phyloP scores from a whole-genome alignment of 1,140 invertebrate genomes.

The Periplaneta americana region DNA sequence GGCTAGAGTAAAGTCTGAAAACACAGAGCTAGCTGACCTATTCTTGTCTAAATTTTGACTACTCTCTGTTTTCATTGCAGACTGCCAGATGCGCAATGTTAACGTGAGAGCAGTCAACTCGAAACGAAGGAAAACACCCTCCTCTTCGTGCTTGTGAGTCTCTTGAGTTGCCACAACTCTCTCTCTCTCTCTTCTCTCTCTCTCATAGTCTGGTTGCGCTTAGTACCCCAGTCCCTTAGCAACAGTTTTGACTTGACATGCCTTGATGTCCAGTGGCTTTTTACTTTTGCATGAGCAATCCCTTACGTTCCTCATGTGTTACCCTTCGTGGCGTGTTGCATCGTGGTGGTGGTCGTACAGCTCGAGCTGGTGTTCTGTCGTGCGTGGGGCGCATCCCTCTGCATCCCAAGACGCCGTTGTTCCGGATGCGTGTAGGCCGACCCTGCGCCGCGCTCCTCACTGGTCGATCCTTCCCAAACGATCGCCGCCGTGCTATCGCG shows the following conservation, averaged over 20 bases:
- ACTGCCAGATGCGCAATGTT: slow-evolving; percentile 69
- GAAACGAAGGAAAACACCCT: slow-evolving; percentile 63
- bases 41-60: slow-evolving; percentile 29
- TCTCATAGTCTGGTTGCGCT: slow-evolving; percentile 21
- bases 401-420: neutral
- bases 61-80: slow-evolving; percentile 54
- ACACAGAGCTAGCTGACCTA: slow-evolving; percentile 7
- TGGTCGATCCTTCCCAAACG: neutral
- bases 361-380: neutral
- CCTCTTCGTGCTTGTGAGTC: slow-evolving; percentile 65
- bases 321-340: slow-evolving; percentile 9
- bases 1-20: neutral
- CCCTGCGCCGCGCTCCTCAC: neutral
- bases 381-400: neutral
- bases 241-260: slow-evolving; percentile 15
- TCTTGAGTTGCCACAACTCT: slow-evolving; percentile 44
- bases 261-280: slow-evolving; percentile 22
- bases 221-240: slow-evolving; percentile 16
- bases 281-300: slow-evolving; percentile 7
- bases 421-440: neutral
- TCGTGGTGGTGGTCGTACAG: slow-evolving; percentile 6
- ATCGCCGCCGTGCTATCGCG: neutral
- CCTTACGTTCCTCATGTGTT: neutral
- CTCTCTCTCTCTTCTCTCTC: slow-evolving; percentile 20
- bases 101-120: slow-evolving; percentile 66